A percentile compares a stretch with the other conserved stretches of the same genome.
Evolutionary conservation across 2,113 vertebrate genomes (phyloP).

Genomic region (Oreochromis niloticus): DNA sequence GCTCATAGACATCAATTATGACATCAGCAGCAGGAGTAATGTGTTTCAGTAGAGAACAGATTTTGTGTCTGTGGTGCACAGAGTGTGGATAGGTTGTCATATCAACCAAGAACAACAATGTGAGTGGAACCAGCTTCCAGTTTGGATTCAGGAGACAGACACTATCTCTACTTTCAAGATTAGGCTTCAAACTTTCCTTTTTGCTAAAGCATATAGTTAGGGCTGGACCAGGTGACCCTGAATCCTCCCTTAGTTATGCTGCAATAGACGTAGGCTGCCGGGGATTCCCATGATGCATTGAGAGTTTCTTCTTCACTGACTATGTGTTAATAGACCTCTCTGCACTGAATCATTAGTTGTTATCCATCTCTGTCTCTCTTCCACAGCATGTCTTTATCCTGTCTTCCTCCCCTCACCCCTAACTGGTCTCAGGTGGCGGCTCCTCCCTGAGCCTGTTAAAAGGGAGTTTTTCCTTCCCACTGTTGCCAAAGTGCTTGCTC

Average conservation of each 20-base stretch:
- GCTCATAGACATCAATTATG: neutral
- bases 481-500: neutral
- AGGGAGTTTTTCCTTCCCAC: neutral
- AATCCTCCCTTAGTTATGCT: neutral
- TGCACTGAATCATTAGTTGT: accelerated
- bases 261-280: accelerated
- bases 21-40: neutral
- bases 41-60: neutral
- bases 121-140: neutral
- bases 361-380: neutral
- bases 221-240: neutral
- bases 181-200: neutral
- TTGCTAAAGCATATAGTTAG: neutral
- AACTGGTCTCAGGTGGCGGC: neutral
- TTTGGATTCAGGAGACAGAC: neutral
- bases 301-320: neutral
- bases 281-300: neutral
- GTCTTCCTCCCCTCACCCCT: neutral
- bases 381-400: neutral
- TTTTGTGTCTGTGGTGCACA: neutral
- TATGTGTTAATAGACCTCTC: accelerated
- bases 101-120: neutral
- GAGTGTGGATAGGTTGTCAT: neutral
- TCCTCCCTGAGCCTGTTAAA: neutral
- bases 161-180: neutral